Conservation (phyloP, 64 coral and sea anemone species). For the Trachythela sp. region DNA sequence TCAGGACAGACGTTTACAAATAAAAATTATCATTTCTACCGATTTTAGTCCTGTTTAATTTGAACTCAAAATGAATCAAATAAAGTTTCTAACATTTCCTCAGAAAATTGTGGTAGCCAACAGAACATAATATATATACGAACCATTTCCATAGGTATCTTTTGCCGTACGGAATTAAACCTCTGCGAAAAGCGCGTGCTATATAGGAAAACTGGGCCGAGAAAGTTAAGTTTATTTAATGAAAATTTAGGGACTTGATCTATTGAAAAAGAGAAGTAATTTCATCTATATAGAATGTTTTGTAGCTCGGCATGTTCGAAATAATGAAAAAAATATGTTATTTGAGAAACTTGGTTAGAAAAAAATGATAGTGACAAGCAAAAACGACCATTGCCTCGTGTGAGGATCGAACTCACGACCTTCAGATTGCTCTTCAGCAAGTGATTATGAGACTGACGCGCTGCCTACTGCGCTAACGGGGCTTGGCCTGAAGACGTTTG, state of each 20-base stretch:
- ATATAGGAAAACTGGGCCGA: background rate
- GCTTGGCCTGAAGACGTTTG: background rate
- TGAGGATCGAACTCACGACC: slow-evolving; percentile 33
- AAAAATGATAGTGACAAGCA: background rate
- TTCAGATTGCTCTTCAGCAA: slow-evolving; percentile 23
- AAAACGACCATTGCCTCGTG: slow-evolving; percentile 7
- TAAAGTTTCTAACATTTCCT: too few relatives aligned
- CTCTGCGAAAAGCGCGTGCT: too few relatives aligned
- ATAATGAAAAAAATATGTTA: background rate
- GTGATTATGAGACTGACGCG: slow-evolving; percentile 33
- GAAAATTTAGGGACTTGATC: background rate
- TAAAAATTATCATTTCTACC: too few relatives aligned
- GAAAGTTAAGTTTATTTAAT: background rate
- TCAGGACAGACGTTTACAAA: too few relatives aligned
- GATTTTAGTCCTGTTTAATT: too few relatives aligned
- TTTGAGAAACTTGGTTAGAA: too few relatives aligned
- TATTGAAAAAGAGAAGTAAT: background rate
- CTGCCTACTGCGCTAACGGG: slow-evolving; percentile 30
- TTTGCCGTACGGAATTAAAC: too few relatives aligned
- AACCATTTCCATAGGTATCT: too few relatives aligned
- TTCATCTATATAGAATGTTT: background rate
- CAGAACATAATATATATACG: too few relatives aligned
- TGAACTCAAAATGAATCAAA: too few relatives aligned
- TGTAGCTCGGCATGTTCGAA: background rate
- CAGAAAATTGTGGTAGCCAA: too few relatives aligned